These are phyloP conservation scores for Papilio xuthus DNA, from an alignment of 1,140 invertebrate species.

Conservation along the genomic window DNA sequence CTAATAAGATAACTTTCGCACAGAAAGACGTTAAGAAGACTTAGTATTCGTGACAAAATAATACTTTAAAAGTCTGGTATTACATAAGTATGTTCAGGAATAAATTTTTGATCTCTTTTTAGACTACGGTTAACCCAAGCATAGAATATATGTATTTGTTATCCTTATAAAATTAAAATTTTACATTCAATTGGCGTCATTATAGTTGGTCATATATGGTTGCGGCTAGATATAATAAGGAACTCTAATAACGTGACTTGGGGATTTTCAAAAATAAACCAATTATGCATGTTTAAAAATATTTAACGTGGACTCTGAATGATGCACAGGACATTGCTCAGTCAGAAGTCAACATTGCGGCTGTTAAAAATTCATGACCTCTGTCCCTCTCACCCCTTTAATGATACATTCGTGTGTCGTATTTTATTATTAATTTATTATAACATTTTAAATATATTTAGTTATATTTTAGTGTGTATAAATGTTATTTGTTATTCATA, in stretches of 20 bases:
- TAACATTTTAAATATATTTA: too few species aligned
- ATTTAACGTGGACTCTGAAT: too few species aligned
- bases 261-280: background rate
- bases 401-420: too few species aligned
- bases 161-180: constrained; percentile 17
- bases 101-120: background rate
- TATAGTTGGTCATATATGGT: too few species aligned
- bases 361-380: too few species aligned
- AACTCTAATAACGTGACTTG: background rate
- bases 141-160: background rate
- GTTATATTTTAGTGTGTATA: background rate
- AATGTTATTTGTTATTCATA: background rate
- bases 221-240: background rate
- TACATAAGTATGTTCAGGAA: background rate
- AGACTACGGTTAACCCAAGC: background rate
- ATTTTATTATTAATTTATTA: too few species aligned
- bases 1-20: background rate
- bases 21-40: background rate
- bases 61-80: background rate
- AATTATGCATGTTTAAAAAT: constrained; percentile 1
- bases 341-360: too few species aligned
- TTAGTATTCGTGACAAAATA: background rate
- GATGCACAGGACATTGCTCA: too few species aligned
- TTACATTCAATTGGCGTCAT: background rate
- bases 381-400: too few species aligned